Evolutionary conservation across 1,140 invertebrate species (phyloP).

Genomic region (Sitodiplosis mosellana): DNA sequence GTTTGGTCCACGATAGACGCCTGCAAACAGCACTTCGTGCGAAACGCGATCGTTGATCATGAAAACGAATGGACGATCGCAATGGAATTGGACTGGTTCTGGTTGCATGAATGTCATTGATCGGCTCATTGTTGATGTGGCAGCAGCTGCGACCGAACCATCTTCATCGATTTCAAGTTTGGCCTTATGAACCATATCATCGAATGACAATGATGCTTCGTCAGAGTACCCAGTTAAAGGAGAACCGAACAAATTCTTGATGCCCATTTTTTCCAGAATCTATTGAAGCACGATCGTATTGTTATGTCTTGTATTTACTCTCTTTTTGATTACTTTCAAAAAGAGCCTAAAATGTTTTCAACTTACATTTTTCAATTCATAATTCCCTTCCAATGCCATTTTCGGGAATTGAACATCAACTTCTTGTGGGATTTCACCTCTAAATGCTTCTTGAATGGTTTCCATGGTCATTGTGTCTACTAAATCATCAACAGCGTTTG

Average conservation of each 20-base stretch:
- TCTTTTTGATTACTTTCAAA: background rate
- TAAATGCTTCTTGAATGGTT: conserved; percentile 40
- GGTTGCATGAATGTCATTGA: conserved; percentile 65
- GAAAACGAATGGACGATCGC: conserved; percentile 76
- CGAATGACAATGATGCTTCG: conserved; percentile 31
- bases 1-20: conserved; percentile 56
- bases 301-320: too few relatives aligned
- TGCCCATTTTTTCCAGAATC: conserved; percentile 43
- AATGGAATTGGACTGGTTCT: conserved; percentile 56
- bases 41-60: conserved; percentile 53
- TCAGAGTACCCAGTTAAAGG: conserved; percentile 41
- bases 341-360: background rate
- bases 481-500: conserved; percentile 34
- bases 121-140: conserved; percentile 55
- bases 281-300: too few relatives aligned
- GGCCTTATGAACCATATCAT: conserved; percentile 56
- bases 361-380: conserved; percentile 21
- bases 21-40: conserved; percentile 53
- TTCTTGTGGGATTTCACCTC: conserved; percentile 40
- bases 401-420: conserved; percentile 67
- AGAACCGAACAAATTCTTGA: conserved; percentile 46
- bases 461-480: conserved; percentile 35
- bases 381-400: conserved; percentile 54
- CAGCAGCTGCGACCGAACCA: conserved; percentile 53
- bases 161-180: conserved; percentile 65